Evolutionary conservation across 2,888 invertebrate species (phyloP).

Genomic region (Melikaiella ostensackeni): DNA sequence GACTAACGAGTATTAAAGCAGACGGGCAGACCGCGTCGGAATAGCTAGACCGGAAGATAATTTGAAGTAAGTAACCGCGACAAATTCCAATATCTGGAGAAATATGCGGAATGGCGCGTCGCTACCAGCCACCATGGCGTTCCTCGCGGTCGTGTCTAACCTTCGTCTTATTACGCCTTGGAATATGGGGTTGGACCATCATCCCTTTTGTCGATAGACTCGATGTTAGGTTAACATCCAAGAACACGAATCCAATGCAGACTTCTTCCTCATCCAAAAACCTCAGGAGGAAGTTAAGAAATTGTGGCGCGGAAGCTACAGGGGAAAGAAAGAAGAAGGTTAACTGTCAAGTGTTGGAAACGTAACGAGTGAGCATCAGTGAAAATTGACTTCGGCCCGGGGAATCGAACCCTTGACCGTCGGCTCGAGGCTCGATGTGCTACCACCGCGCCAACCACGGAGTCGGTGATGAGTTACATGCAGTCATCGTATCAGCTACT

Average conservation of each 20-base stretch:
- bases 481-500: too few relatives aligned
- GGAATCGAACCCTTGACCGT: too few relatives aligned
- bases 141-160: conserved; percentile 71
- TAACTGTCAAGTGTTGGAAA: too few relatives aligned
- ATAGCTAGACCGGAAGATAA: conserved; percentile 74
- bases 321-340: too few relatives aligned
- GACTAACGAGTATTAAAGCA: conserved; percentile 61
- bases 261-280: not conserved
- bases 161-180: conserved; percentile 69
- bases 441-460: too few relatives aligned
- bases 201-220: conserved; percentile 53
- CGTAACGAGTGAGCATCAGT: too few relatives aligned
- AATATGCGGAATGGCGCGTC: conserved; percentile 73
- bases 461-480: too few relatives aligned
- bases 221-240: conserved; percentile 11
- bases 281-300: not conserved
- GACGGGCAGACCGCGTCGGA: conserved; percentile 65
- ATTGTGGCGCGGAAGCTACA: too few relatives aligned
- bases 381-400: too few relatives aligned
- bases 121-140: conserved; percentile 70
- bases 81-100: conserved; percentile 76
- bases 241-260: not conserved
- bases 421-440: too few relatives aligned
- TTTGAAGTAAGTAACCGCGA: conserved; percentile 75
- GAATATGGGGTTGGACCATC: conserved; percentile 51